phyloP scores from a whole-genome alignment of 2,888 invertebrate genomes.

The Drosophila atroscutellata region DNA sequence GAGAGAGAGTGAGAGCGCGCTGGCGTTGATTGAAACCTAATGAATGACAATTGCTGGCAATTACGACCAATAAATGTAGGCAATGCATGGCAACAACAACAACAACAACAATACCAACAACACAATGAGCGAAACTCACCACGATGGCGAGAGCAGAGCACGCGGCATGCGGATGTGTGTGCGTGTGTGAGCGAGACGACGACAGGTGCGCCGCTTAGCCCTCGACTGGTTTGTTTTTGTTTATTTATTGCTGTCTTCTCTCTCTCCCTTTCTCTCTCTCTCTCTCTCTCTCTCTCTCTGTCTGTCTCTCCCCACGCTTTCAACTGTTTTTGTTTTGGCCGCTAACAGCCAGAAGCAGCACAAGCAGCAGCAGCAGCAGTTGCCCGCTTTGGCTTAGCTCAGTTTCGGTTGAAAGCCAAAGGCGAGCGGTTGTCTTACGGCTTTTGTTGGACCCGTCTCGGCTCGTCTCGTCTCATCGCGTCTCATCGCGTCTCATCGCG shows the following conservation, averaged over 20 bases:
- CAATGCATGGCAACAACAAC: constrained; percentile 60
- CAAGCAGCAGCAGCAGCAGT: constrained; percentile 34
- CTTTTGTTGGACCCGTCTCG: constrained; percentile 58
- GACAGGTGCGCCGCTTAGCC: constrained; percentile 57
- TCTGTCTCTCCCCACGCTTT: constrained; percentile 35
- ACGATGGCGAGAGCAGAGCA: constrained; percentile 27
- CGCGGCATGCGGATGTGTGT: constrained; percentile 29
- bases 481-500: constrained; percentile 13
- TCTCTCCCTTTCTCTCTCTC: constrained; percentile 17
- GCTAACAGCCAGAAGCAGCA: constrained; percentile 29
- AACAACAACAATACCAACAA: constrained; percentile 28
- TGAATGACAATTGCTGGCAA: constrained; percentile 83
- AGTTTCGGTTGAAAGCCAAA: constrained; percentile 82
- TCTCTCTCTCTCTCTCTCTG: background rate
- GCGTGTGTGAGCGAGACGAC: constrained; percentile 66
- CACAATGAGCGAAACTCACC: constrained; percentile 44
- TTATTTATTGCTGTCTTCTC: constrained; percentile 11
- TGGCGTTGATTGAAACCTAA: constrained; percentile 79
- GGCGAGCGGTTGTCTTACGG: constrained; percentile 74
- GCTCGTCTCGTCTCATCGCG: constrained; percentile 18
- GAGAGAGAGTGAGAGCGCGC: constrained; percentile 19
- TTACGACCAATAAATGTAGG: constrained; percentile 83
- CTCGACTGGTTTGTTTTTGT: constrained; percentile 57
- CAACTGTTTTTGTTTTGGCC: constrained; percentile 35
- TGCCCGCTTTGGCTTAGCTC: constrained; percentile 47